These are phyloP conservation scores for Origma solitaria DNA, from an alignment of 2,113 vertebrate species.

Conservation along the genomic window DNA sequence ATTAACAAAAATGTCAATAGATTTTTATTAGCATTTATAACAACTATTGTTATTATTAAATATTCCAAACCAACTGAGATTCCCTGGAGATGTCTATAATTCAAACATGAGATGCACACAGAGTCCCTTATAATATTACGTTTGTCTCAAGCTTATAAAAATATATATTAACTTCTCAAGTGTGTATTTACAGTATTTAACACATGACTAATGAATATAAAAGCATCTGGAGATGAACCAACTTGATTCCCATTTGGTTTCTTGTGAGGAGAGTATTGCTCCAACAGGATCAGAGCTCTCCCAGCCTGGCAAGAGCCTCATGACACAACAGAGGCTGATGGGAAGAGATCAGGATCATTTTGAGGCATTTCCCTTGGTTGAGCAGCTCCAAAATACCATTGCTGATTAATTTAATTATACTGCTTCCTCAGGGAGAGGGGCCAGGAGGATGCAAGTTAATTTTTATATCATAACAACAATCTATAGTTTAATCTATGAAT, in stretches of 20 bases:
- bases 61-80: slow-evolving; percentile 2
- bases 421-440: neutral
- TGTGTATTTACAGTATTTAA: slow-evolving; percentile 88
- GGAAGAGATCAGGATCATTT: neutral
- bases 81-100: slow-evolving; percentile 55
- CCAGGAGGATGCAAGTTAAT: neutral
- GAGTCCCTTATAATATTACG: slow-evolving; percentile 76
- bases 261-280: neutral
- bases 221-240: slow-evolving; percentile 16
- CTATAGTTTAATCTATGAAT: neutral
- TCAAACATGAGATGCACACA: slow-evolving; percentile 75
- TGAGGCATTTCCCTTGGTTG: neutral
- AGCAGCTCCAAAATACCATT: neutral
- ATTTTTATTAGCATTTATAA: neutral
- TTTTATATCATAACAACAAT: neutral
- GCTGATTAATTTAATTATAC: slow-evolving; percentile 29
- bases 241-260: neutral
- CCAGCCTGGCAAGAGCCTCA: neutral
- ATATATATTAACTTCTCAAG: slow-evolving; percentile 87
- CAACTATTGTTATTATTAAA: neutral
- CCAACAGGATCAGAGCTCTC: neutral
- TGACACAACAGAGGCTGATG: neutral
- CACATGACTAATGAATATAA: slow-evolving; percentile 66
- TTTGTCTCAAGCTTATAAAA: slow-evolving; percentile 83
- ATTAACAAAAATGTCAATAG: slow-evolving; percentile 36